Evolutionary conservation across 2,888 invertebrate species (phyloP), one percentile per base, ranked within the genome.

Genomic region (Pseudoips prasinana): DNA sequence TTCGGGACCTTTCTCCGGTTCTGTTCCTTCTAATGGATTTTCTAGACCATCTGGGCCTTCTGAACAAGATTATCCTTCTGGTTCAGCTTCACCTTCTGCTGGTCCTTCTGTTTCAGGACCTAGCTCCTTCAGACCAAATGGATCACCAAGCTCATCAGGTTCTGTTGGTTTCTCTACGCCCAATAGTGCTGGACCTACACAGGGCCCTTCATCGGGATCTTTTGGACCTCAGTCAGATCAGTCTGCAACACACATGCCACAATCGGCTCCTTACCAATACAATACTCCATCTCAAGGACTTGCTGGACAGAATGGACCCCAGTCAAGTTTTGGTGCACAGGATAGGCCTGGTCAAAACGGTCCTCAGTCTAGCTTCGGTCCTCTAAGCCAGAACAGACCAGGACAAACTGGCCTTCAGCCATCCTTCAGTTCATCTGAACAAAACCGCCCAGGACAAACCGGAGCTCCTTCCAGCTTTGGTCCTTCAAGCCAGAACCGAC

Each of bases 251-350:
- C 35, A 38, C 7, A 61, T 57, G 53, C 10, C 55, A 10, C 45
- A 40, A 8, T 56, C 65, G 8, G 54, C 63, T 20, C 48, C 59
- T 27, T 70, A 73, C 33, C 62, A 71, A 31, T 73, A 71, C 40
- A 64, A 63, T 41, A 56, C 58, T 1, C 68, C 71, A 7, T 30
- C 46, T 1, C 39, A 30, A 1, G 25, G 30, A 0, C 20, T 7
- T 20, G 20, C 14, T 2, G 7, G 7, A 3, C 33, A 48, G 27
- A 38, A 44, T 26, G 36, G 29, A 2, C 20, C 39, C 7, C 39
- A 39, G 26, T 6, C 24, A 10, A 10, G 11, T 3, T 25, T 25
- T 17, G 33, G 25, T 24, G 8, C 3, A 8, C 39, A 28, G 25
- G 30, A 14, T 38, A 29, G 7, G 23, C 20, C 20, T 7, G 20